These are phyloP conservation scores for Meloe dianella DNA, from an alignment of 2,888 invertebrate species.

Conservation along the genomic window DNA sequence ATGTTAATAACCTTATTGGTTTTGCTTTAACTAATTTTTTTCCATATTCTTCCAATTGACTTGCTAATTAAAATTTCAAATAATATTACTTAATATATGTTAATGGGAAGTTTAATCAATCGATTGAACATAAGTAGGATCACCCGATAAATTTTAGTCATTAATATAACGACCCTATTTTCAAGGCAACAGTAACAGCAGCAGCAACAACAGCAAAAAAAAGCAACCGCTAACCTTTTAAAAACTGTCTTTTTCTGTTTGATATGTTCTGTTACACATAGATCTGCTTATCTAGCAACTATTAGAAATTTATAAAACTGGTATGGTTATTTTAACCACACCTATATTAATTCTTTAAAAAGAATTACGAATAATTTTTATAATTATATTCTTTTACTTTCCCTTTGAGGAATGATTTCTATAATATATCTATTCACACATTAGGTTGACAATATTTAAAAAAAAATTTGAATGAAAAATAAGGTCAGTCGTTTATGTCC, in stretches of 20 bases:
- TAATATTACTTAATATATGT: conserved; percentile 17
- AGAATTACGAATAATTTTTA: not conserved
- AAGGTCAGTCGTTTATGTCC: not conserved
- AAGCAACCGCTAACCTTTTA: not conserved
- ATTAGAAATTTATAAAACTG: not conserved
- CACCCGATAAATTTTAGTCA: not conserved
- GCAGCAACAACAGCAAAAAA: too few species aligned
- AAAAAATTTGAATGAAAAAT: not conserved
- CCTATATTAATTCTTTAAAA: not conserved
- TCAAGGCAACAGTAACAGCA: too few species aligned
- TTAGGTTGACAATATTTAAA: not conserved
- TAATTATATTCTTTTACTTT: not conserved
- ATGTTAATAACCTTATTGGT: conserved; percentile 30
- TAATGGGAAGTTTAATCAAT: not conserved
- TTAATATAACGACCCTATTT: not conserved
- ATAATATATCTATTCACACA: not conserved
- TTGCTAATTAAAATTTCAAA: conserved; percentile 28
- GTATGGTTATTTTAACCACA: conserved; percentile 2
- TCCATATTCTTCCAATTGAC: conserved; percentile 20
- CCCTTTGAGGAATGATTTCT: not conserved
- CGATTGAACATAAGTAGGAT: not conserved
- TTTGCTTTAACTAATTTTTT: conserved; percentile 21
- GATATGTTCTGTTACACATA: conserved; percentile 1
- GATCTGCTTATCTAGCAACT: not conserved
- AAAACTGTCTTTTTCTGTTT: not conserved